A percentile compares a stretch with the other conserved stretches of the same genome.
phyloP scores from a whole-genome alignment of 1,140 invertebrate genomes.

The Phocides pigmalion region DNA sequence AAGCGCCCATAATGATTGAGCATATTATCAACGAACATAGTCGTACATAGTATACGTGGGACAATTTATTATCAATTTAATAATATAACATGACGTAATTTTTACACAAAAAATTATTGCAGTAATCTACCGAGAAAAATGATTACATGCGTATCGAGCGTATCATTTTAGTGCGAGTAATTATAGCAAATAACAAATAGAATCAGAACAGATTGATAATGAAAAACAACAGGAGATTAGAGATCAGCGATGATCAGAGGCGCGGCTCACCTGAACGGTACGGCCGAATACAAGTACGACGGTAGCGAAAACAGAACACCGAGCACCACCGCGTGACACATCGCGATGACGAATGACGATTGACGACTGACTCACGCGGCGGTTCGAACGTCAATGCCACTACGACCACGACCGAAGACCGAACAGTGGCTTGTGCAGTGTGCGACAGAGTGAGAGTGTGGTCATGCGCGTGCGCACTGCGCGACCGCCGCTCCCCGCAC shows the following conservation, averaged over 20 bases:
- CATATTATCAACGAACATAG: too few relatives aligned
- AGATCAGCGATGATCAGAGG: slow-evolving; percentile 4
- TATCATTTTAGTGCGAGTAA: too few relatives aligned
- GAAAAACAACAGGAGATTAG: neutral
- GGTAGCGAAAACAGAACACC: slow-evolving; percentile 75
- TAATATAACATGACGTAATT: too few relatives aligned
- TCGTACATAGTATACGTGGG: too few relatives aligned
- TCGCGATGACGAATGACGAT: slow-evolving; percentile 54
- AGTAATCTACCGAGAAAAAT: too few relatives aligned
- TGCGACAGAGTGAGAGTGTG: neutral
- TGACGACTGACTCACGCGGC: slow-evolving; percentile 8
- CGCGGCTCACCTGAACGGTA: slow-evolving; percentile 74
- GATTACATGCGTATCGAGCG: too few relatives aligned
- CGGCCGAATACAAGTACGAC: slow-evolving; percentile 72
- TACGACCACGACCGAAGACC: neutral
- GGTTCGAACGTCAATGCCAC: neutral
- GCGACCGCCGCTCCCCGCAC: too few relatives aligned
- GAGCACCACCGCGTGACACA: slow-evolving; percentile 76
- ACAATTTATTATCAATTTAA: too few relatives aligned
- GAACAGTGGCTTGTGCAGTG: neutral
- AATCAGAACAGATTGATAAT: neutral
- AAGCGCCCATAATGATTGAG: too few relatives aligned
- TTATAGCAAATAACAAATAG: too few relatives aligned
- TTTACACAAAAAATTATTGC: too few relatives aligned
- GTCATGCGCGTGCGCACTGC: neutral